A percentile compares a stretch with the other conserved stretches of the same genome.
phyloP scores from a whole-genome alignment of 92 coral and sea anemone genomes.

The Porites cylindrica region DNA sequence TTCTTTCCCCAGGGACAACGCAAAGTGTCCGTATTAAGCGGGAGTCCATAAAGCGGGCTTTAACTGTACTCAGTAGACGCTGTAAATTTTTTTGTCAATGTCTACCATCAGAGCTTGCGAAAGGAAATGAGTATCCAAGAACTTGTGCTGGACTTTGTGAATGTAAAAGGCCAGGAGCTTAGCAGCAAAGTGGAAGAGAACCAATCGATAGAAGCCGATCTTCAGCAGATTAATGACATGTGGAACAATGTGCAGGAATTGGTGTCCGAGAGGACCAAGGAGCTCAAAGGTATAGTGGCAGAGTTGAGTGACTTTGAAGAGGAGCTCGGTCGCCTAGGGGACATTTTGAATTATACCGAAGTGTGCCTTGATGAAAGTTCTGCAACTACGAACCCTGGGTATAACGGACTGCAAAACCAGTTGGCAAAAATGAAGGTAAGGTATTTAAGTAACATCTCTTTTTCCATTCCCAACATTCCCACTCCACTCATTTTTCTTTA shows the following conservation, averaged over 20 bases:
- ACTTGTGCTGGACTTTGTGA: conserved; percentile 88
- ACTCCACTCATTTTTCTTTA: too few relatives aligned
- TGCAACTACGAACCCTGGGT: conserved; percentile 69
- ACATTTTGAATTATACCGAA: conserved; percentile 82
- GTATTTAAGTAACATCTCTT: background rate
- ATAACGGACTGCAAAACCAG: conserved; percentile 86
- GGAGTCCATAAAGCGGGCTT: too few relatives aligned
- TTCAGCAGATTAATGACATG: conserved; percentile 81
- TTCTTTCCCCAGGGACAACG: too few relatives aligned
- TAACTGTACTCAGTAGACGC: background rate
- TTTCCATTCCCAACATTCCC: background rate
- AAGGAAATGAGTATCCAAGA: conserved; percentile 91
- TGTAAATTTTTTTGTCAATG: background rate
- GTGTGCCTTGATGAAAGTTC: conserved; percentile 86
- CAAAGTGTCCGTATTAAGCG: too few relatives aligned
- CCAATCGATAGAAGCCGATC: conserved; percentile 77
- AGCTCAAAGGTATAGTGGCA: conserved; percentile 66
- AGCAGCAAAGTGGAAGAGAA: conserved; percentile 77
- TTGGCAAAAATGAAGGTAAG: conserved; percentile 85
- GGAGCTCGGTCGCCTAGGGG: conserved; percentile 73
- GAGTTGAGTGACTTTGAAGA: conserved; percentile 83
- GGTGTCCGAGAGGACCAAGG: conserved; percentile 65
- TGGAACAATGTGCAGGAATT: conserved; percentile 78
- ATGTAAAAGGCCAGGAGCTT: conserved; percentile 89
- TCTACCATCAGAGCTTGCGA: conserved; percentile 62